Evolutionary conservation across 2,797 vertebrate genomes (phyloP).

Genomic region (Falco naumanni): DNA sequence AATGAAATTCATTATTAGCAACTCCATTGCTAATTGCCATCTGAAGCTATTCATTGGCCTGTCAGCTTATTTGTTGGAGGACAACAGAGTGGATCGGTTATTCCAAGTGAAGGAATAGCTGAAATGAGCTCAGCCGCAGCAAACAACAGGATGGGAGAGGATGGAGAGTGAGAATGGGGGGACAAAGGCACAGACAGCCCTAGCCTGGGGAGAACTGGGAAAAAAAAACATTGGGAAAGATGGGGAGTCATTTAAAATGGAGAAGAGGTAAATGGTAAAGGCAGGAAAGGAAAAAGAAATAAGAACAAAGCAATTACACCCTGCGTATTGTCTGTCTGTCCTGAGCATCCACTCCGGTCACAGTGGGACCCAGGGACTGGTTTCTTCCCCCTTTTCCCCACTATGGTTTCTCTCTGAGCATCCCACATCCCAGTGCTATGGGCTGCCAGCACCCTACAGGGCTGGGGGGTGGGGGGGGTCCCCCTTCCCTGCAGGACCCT

Average conservation of each 20-base stretch:
- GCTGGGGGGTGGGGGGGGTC: too few relatives aligned
- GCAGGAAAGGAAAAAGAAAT: background rate
- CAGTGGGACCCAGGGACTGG: background rate
- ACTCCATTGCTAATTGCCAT: conserved; percentile 78
- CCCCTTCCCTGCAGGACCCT: accelerated
- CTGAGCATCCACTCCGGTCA: background rate
- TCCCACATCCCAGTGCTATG: too few relatives aligned
- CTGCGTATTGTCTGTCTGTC: accelerated
- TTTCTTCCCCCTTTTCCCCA: background rate
- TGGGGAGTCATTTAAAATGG: background rate
- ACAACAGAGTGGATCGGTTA: conserved; percentile 56
- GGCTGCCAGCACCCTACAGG: background rate
- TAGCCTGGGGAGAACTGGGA: background rate
- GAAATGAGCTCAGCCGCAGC: conserved; percentile 9
- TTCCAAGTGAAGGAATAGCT: background rate
- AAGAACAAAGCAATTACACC: background rate
- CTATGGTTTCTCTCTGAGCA: background rate
- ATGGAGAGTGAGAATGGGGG: background rate
- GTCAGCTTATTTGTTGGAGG: conserved; percentile 72
- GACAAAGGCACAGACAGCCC: background rate
- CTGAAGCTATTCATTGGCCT: conserved; percentile 79
- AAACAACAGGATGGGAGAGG: background rate
- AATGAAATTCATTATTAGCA: conserved; percentile 79
- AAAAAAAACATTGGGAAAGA: background rate
- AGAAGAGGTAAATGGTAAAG: background rate